phyloP scores from a whole-genome alignment of 2,113 vertebrate genomes.

The Catharus minimus region DNA sequence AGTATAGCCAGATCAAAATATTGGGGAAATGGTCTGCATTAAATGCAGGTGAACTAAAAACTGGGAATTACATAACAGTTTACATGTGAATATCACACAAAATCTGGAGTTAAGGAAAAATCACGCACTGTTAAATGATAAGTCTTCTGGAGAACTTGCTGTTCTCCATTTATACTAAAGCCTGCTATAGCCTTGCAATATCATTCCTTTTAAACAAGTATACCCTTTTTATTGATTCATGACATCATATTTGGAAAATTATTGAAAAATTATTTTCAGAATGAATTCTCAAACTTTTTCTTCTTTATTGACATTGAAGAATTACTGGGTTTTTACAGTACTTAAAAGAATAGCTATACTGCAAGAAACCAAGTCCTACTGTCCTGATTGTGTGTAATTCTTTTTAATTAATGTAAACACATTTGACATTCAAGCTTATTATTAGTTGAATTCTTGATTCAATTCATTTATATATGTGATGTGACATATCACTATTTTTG shows the following conservation, averaged over 20 bases:
- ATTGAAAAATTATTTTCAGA: neutral
- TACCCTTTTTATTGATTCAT: neutral
- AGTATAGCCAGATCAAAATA: neutral
- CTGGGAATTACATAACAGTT: neutral
- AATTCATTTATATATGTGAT: neutral
- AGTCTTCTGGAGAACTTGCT: neutral
- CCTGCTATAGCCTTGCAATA: neutral
- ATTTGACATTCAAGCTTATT: neutral
- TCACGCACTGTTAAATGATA: neutral
- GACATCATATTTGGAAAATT: neutral
- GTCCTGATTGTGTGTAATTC: neutral
- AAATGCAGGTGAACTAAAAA: neutral
- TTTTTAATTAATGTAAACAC: neutral
- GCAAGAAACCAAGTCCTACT: neutral
- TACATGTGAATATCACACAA: neutral
- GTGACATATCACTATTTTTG: neutral
- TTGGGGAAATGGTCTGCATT: neutral
- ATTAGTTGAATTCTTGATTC: neutral
- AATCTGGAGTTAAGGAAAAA: neutral
- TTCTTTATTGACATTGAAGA: neutral
- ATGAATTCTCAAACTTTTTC: neutral
- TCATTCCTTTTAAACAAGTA: neutral
- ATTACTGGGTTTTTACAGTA: neutral
- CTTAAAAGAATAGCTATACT: neutral
- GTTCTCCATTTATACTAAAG: neutral